Base-by-base conservation (phyloP, 2,113 vertebrate genomes). In the Myrmecophaga tridactyla region DNA sequence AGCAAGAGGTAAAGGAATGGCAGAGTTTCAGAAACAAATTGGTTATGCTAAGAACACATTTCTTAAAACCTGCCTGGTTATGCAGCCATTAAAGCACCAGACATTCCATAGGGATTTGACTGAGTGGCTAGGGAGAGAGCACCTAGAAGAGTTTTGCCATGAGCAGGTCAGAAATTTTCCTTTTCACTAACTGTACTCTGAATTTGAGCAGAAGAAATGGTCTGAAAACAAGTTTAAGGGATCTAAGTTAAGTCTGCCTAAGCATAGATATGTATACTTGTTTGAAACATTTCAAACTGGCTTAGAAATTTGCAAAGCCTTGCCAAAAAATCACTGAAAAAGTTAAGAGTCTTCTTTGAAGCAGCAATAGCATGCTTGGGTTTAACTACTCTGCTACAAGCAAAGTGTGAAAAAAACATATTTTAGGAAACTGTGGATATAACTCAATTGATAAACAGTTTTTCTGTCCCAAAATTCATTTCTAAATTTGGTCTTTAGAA, bases 401-500 rank as follows among this genome's bases (percentile, higher is more conserved):
- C 27, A 75, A 91, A 91, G 75, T 29, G 58, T 91, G 86, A 90
- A 70, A 86, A 78, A 86, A 78, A 56, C 34, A 63, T 65, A 86
- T 94, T 90, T 73, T 93, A 84, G 36, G 62, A 63, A 86, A 63
- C 25, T 29, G n/a, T 56, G 6, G 23, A 46, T 82, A n/a, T 69
- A 92, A 60, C 20, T 95, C 46, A 86, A n/a, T n/a, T n/a, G n/a
- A 46, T 51, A 93, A 83, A 63, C 0, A 34, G 10, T 46, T 89
- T 90, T 90, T 92, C 43, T 89, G 67, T 86, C 92, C 97, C 97
- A 95, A 94, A 92, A 46, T 53, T 90, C 12, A 75, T 83, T 94
- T 86, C 48, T 73, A 77, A 86, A 43, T 69, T 56, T 86, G 34
- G 73, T 87, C 58, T 90, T 90, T 92, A 27, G 39, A 85, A 86